Evolutionary conservation across 2,888 invertebrate genomes (phyloP).

Genomic region (Drosophila ezoana): DNA sequence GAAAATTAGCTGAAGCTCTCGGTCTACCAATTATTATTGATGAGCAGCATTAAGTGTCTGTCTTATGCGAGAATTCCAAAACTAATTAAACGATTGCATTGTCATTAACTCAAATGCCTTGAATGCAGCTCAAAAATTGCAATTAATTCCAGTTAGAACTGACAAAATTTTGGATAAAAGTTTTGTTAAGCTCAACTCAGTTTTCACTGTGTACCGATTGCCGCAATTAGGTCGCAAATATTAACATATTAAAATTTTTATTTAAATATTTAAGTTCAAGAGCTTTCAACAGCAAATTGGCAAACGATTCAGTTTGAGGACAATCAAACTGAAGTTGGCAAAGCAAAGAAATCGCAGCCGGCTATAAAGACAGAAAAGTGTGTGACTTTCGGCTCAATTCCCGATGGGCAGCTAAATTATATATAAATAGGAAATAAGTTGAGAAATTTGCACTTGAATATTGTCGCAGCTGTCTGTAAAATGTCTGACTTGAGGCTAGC

Average conservation of each 20-base stretch:
- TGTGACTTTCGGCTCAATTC: constrained; percentile 59
- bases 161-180: not conserved
- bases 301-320: constrained; percentile 41
- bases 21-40: constrained; percentile 66
- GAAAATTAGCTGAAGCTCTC: constrained; percentile 38
- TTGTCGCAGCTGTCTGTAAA: constrained; percentile 41
- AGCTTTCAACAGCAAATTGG: constrained; percentile 20
- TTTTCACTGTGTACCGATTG: not conserved
- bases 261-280: not conserved
- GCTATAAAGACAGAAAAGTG: constrained; percentile 36
- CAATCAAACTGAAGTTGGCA: constrained; percentile 56
- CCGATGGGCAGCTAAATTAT: constrained; percentile 6
- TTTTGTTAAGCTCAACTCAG: not conserved
- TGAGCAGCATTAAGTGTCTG: constrained; percentile 34
- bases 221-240: too few species aligned
- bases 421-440: not conserved
- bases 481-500: constrained; percentile 21
- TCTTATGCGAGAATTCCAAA: constrained; percentile 8
- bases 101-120: constrained; percentile 17
- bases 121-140: constrained; percentile 15
- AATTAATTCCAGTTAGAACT: constrained; percentile 7
- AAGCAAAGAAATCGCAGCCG: constrained; percentile 37
- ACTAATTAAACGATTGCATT: constrained; percentile 49
- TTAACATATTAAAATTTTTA: not conserved
- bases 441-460: constrained; percentile 51